Evolutionary conservation across 92 coral and sea anemone species (phyloP).

Genomic region (Epizoanthus fatuus): DNA sequence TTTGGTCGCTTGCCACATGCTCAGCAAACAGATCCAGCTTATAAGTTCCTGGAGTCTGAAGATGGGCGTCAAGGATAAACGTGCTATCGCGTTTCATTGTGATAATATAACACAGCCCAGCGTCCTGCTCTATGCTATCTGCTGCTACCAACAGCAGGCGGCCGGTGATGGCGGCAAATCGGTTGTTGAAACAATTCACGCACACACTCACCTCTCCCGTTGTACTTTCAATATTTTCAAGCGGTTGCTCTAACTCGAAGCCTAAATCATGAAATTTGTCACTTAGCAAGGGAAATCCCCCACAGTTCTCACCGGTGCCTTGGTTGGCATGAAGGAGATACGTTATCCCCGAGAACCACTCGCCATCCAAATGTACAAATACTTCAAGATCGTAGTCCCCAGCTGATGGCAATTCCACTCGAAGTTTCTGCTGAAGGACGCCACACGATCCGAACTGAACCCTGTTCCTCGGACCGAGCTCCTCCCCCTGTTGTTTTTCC

Average conservation of each 20-base stretch:
- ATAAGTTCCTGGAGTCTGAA: conserved; percentile 70
- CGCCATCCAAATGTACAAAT: conserved; percentile 42
- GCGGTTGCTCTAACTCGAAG: conserved; percentile 60
- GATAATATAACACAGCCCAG: conserved; percentile 31
- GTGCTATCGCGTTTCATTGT: conserved; percentile 53
- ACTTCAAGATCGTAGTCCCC: conserved; percentile 76
- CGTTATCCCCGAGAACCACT: conserved; percentile 69
- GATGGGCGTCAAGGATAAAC: conserved; percentile 62
- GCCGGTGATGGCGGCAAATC: conserved; percentile 58
- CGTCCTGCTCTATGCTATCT: conserved; percentile 30
- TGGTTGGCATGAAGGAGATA: conserved; percentile 58
- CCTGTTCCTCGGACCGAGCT: conserved; percentile 47
- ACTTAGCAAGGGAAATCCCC: conserved; percentile 78
- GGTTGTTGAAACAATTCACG: conserved; percentile 52
- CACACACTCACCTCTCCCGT: conserved; percentile 61
- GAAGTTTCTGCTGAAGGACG: conserved; percentile 71
- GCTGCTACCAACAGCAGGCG: conserved; percentile 33
- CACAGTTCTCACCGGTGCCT: conserved; percentile 53
- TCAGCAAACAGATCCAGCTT: conserved; percentile 71
- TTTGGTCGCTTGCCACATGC: conserved; percentile 41
- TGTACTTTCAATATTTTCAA: conserved; percentile 70
- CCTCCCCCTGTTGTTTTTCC: conserved; percentile 20
- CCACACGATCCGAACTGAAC: conserved; percentile 72
- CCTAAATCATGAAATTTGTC: conserved; percentile 64
- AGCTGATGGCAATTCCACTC: conserved; percentile 76